Evolutionary conservation across 2,888 invertebrate species (phyloP).

Genomic region (Agriopis aurantiaria): DNA sequence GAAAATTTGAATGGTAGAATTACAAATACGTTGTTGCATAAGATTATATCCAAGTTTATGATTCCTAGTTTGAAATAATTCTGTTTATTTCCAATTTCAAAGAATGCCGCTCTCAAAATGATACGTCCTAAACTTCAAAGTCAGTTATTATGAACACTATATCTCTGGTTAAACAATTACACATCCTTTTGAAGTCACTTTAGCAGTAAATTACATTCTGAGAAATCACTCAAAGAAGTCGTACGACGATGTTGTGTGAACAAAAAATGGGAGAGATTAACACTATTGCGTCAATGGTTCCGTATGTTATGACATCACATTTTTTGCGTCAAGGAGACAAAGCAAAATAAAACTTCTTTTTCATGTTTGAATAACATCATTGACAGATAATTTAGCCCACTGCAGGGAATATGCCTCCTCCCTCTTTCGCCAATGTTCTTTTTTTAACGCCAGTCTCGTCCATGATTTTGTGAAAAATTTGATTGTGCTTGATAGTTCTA

Average conservation of each 20-base stretch:
- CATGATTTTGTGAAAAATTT: too few species aligned
- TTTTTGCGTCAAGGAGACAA: neutral
- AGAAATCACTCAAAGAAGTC: slow-evolving; percentile 76
- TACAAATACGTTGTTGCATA: too few species aligned
- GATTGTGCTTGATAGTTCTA: too few species aligned
- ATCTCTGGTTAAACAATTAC: slow-evolving; percentile 55
- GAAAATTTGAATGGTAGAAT: too few species aligned
- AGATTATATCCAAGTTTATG: neutral
- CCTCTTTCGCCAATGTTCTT: too few species aligned
- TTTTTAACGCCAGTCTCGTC: too few species aligned
- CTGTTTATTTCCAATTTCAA: slow-evolving; percentile 11
- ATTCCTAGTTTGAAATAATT: neutral
- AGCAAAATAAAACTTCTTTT: too few species aligned
- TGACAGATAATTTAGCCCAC: too few species aligned
- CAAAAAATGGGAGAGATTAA: slow-evolving; percentile 14
- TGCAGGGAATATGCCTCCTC: too few species aligned
- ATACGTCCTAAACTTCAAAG: slow-evolving; percentile 39
- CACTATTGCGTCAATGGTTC: slow-evolving; percentile 10
- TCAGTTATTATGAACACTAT: slow-evolving; percentile 43
- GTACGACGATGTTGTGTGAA: slow-evolving; percentile 47
- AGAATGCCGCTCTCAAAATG: slow-evolving; percentile 28
- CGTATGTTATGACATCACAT: slow-evolving; percentile 2
- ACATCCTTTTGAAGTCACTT: slow-evolving; percentile 71
- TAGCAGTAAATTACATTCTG: slow-evolving; percentile 62
- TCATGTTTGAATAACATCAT: too few species aligned